A percentile compares a stretch with the other conserved stretches of the same genome.
Conservation (phyloP, 1,140 invertebrate genomes). For the Papilio glaucus region DNA sequence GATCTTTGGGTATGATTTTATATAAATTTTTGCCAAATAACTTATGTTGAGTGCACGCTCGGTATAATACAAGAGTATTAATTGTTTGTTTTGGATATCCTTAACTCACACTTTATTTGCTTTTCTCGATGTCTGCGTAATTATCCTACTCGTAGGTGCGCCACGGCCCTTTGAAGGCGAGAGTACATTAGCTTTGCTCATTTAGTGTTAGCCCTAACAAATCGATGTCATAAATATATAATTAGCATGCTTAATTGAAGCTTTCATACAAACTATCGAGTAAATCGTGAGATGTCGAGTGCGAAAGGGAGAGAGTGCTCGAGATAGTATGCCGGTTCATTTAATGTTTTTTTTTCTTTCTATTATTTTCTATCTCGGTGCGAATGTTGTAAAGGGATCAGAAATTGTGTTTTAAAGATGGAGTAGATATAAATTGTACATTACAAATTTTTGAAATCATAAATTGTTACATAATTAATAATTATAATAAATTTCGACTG, state of each 20-base stretch:
- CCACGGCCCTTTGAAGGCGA: conserved; percentile 35
- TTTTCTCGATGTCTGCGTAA: conserved; percentile 65
- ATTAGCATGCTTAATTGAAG: conserved; percentile 63
- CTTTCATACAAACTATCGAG: conserved; percentile 51
- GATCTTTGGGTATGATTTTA: conserved; percentile 78
- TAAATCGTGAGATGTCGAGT: conserved; percentile 26
- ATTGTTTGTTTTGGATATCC: conserved; percentile 70
- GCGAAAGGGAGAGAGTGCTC: conserved; percentile 38
- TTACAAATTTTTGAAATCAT: conserved; percentile 43
- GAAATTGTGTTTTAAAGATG: conserved; percentile 39
- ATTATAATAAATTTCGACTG: conserved; percentile 39
- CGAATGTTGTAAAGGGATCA: conserved; percentile 19
- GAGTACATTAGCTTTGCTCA: conserved; percentile 56
- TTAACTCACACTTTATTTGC: conserved; percentile 72
- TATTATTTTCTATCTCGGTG: not conserved
- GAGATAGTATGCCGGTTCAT: conserved; percentile 35
- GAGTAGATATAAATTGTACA: conserved; percentile 41
- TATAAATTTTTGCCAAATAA: conserved; percentile 73
- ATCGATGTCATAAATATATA: conserved; percentile 55
- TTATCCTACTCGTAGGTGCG: conserved; percentile 49
- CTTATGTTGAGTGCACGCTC: conserved; percentile 78
- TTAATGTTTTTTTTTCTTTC: not conserved
- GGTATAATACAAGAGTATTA: conserved; percentile 51
- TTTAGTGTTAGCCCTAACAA: conserved; percentile 62
- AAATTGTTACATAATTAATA: conserved; percentile 52